phyloP scores from a whole-genome alignment of 1,140 invertebrate species.

The Hycleus cichorii region DNA sequence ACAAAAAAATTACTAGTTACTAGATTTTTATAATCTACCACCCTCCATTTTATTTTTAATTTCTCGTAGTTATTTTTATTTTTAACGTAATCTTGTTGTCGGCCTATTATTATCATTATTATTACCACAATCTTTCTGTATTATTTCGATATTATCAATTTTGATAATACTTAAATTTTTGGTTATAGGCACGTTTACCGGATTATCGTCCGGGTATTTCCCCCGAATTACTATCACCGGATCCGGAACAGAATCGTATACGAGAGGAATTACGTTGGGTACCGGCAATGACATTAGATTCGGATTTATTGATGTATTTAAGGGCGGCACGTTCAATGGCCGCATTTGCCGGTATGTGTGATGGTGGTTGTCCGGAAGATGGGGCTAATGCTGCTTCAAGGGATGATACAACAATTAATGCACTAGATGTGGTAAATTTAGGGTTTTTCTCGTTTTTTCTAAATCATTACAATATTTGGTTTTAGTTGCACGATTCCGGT shows the following conservation, averaged over 20 bases:
- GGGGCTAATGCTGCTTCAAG: slow-evolving; percentile 91
- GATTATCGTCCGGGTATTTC: slow-evolving; percentile 69
- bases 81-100: slow-evolving; percentile 9
- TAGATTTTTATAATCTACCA: slow-evolving; percentile 4
- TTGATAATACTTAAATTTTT: too few species aligned
- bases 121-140: not conserved
- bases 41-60: not conserved
- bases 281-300: slow-evolving; percentile 82
- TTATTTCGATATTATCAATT: too few species aligned
- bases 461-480: slow-evolving; percentile 10
- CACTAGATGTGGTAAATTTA: slow-evolving; percentile 74
- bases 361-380: slow-evolving; percentile 93
- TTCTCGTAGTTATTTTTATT: slow-evolving; percentile 5
- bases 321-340: slow-evolving; percentile 91
- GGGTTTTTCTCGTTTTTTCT: not conserved
- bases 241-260: slow-evolving; percentile 65
- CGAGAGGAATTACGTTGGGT: slow-evolving; percentile 90
- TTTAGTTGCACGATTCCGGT: slow-evolving; percentile 81
- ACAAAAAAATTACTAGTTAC: slow-evolving; percentile 9
- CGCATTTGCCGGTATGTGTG: slow-evolving; percentile 94
- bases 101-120: slow-evolving; percentile 5
- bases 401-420: slow-evolving; percentile 97
- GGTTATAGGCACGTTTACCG: slow-evolving; percentile 62
- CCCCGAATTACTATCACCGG: slow-evolving; percentile 56
- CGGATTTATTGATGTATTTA: slow-evolving; percentile 95